Evolutionary conservation across 1,140 invertebrate genomes (phyloP).

Genomic region (Neodiprion virginianus): DNA sequence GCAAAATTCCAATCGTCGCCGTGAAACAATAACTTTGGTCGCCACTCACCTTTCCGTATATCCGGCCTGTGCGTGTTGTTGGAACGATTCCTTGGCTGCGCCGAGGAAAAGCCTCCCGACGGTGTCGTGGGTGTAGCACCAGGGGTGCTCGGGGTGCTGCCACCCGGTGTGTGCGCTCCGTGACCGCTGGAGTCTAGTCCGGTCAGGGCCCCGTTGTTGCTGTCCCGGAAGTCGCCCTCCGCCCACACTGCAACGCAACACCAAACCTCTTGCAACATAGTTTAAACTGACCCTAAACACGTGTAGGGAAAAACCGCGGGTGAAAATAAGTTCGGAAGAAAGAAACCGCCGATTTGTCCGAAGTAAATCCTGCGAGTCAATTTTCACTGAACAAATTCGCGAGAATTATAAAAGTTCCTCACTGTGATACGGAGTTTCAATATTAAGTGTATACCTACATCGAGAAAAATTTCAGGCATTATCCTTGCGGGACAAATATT

Average conservation of each 20-base stretch:
- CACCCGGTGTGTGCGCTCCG: conserved; percentile 54
- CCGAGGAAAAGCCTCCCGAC: conserved; percentile 63
- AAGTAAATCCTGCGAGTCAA: too few relatives aligned
- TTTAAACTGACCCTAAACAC: conserved; percentile 25
- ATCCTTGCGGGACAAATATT: too few relatives aligned
- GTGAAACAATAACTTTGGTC: neutral
- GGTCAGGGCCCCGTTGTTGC: conserved; percentile 66
- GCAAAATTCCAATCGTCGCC: too few relatives aligned
- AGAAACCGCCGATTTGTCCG: too few relatives aligned
- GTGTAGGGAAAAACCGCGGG: neutral
- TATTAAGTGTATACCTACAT: too few relatives aligned
- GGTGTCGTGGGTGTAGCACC: conserved; percentile 64
- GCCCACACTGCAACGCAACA: conserved; percentile 81
- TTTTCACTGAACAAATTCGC: too few relatives aligned
- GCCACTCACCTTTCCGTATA: conserved; percentile 51
- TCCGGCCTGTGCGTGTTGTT: conserved; percentile 48
- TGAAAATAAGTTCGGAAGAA: too few relatives aligned
- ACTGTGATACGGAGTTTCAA: too few relatives aligned
- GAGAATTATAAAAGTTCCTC: too few relatives aligned
- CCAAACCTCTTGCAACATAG: conserved; percentile 51
- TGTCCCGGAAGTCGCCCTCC: conserved; percentile 83
- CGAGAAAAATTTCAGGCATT: too few relatives aligned
- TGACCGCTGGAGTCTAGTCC: conserved; percentile 54
- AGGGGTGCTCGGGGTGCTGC: conserved; percentile 67
- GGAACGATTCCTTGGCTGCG: conserved; percentile 49